A percentile compares a stretch with the other conserved stretches of the same genome.
Conservation (phyloP, 2,113 vertebrate species). For the Machaerirhynchus nigripectus region DNA sequence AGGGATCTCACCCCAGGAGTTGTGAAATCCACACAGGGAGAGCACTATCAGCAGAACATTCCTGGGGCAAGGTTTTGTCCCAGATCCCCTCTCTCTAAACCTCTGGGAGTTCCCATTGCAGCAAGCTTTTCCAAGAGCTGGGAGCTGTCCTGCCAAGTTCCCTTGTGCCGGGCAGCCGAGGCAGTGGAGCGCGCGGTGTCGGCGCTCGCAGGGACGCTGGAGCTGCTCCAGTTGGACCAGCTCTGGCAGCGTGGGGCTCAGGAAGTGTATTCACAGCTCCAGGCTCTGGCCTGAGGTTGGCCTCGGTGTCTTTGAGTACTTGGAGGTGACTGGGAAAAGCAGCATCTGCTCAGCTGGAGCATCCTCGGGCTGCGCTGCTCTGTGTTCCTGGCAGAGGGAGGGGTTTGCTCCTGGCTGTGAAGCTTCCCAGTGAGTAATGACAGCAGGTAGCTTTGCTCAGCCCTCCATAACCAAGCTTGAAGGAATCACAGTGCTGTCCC, state of each 20-base stretch:
- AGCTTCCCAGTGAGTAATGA: not conserved
- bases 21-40: not conserved
- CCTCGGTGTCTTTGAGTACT: not conserved
- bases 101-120: not conserved
- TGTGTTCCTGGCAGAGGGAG: accelerated
- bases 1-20: not conserved
- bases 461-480: no score
- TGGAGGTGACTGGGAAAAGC: not conserved
- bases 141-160: not conserved
- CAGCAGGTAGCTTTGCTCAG: not conserved
- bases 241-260: not conserved
- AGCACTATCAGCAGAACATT: not conserved
- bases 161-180: not conserved
- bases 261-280: not conserved
- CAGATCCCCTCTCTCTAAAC: not conserved
- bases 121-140: not conserved
- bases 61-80: not conserved
- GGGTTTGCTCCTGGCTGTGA: not conserved
- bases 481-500: not conserved
- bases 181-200: accelerated
- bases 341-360: not conserved
- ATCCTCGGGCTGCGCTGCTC: not conserved
- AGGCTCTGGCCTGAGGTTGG: not conserved
- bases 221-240: not conserved
- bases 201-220: accelerated